Base-by-base conservation (phyloP, 2,888 invertebrate genomes). In the Cataglyphis cursor region DNA sequence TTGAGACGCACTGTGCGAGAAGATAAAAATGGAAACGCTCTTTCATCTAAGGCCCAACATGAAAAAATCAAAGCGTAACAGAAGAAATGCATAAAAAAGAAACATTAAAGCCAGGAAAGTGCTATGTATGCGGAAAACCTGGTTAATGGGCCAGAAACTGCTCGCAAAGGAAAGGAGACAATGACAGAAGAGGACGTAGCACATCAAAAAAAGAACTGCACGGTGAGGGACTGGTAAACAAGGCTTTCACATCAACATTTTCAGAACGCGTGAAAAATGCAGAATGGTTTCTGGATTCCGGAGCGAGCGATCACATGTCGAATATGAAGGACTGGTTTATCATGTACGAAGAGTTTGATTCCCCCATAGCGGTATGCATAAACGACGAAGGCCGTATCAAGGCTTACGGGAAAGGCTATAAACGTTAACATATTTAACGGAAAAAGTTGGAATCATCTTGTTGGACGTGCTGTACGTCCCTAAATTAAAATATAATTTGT, bases 231-330 rank as follows among this genome's bases (percentile, higher is more conserved):
- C 38, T 90, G 1, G 31, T 59, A 15, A 59, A 28, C 15, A 2
- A 59, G 15, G 28, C 8, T 28, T 8, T 90, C 2, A 81, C 76
- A 18, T 85, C 85, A 59, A 66, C 70, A 10, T 18, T 84, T 3
- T 35, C 64, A 5, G 6, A 41, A 12, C 15, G 6, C 15, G 1
- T 15, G 6, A 28, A 5, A 28, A 28, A 59, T 24, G 18, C 28
- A 59, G 15, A 6, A 12, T 31, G 88, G 84, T 76, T 70, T 51
- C 44, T 87, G 28, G 86, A 87, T 51, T 89, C 87, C 1, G 85
- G 86, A 10, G 89, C 89, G 2, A 88, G 75, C 18, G 83, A 87
- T 1, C 85, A 90, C 12, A 90, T 89, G 86, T 84, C 82, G 4
- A 68, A 64, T 66, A 78, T 73, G 54, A 76, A 73, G 21, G 68